Evolutionary conservation across 2,113 vertebrate species (phyloP).

Genomic region (Uria aalge): DNA sequence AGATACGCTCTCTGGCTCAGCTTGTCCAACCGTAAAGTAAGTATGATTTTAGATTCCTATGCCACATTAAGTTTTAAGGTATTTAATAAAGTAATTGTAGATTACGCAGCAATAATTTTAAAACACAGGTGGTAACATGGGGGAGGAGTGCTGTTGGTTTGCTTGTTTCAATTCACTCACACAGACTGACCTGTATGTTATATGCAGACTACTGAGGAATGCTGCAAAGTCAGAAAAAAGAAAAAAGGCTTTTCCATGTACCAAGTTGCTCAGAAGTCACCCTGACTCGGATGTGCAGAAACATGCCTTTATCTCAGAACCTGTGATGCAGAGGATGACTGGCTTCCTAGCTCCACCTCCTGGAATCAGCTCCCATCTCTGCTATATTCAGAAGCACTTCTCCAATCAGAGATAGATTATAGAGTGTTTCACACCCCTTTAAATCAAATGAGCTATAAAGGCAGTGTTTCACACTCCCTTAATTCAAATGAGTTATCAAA

Average conservation of each 20-base stretch:
- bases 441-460: neutral
- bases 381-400: neutral
- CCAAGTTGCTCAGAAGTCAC: neutral
- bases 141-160: neutral
- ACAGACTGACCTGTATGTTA: neutral
- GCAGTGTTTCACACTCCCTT: neutral
- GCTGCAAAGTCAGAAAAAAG: neutral
- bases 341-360: neutral
- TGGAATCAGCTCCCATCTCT: neutral
- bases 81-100: neutral
- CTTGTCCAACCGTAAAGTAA: neutral
- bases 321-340: neutral
- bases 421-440: neutral
- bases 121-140: neutral
- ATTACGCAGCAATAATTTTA: neutral
- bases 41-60: neutral
- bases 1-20: neutral
- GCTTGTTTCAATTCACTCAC: neutral
- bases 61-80: neutral
- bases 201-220: neutral
- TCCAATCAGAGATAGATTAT: too few species aligned
- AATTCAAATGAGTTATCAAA: neutral
- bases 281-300: neutral
- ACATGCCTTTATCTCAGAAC: neutral
- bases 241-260: neutral